Conservation (phyloP, 2,113 vertebrate genomes). For the western clawed frog (Xenopus tropicalis) region UCB_Xtro_10.0 CM004450.2:80640001-80640500, state of each 20-base stretch:
- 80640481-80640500: constrained; percentile 94
- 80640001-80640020: not conserved
- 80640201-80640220: constrained; percentile 79
- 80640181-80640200: constrained; percentile 79
- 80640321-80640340: constrained; percentile 87
- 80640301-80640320: constrained; percentile 82
- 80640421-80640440: constrained; percentile 94
- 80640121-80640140: constrained; percentile 81
- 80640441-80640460: constrained; percentile 92
- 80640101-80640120: constrained; percentile 89
- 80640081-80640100: constrained; percentile 54
- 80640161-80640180: constrained; percentile 78
- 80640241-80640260: constrained; percentile 88
- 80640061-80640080: constrained; percentile 19
- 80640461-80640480: constrained; percentile 96
- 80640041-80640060: constrained; percentile 10
- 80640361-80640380: constrained; percentile 96
- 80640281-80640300: constrained; percentile 85
- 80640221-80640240: constrained; percentile 94
- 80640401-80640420: constrained; percentile 95
- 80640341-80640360: constrained; percentile 94
- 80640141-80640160: constrained; percentile 82
- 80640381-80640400: constrained; percentile 90
- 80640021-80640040: constrained; percentile 5
- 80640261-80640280: constrained; percentile 78